Percentiles rank a stretch among this genome's conserved stretches.
Evolutionary conservation across 2,113 vertebrate genomes (phyloP).

Genomic region (Rhea americana): DNA sequence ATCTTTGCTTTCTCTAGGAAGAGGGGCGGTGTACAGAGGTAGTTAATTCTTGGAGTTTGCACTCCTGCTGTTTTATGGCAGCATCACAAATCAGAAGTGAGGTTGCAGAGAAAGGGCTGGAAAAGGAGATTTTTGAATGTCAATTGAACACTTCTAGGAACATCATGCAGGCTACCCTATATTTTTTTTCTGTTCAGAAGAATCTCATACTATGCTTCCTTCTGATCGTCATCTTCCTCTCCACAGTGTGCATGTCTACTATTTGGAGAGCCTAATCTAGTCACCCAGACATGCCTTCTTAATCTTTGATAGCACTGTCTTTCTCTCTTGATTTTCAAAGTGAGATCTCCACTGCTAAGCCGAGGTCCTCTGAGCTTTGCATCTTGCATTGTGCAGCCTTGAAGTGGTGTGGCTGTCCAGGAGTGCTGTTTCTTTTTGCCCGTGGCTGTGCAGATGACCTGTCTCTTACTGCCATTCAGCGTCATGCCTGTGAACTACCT

Average conservation of each 20-base stretch:
- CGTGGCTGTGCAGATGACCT: neutral
- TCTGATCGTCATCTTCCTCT: neutral
- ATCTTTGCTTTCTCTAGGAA: neutral
- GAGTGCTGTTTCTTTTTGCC: neutral
- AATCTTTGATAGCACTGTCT: neutral
- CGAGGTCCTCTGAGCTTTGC: neutral
- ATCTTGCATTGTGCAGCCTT: neutral
- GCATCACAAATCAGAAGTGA: accelerated
- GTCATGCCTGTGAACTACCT: neutral
- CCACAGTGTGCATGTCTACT: neutral
- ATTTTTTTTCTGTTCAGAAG: neutral
- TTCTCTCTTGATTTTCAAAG: neutral
- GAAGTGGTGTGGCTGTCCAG: neutral
- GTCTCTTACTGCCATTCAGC: neutral
- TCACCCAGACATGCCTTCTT: neutral
- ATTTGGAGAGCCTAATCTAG: neutral
- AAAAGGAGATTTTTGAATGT: neutral
- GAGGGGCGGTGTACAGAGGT: neutral
- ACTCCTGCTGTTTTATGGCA: accelerated
- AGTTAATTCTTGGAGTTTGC: neutral
- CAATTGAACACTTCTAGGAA: neutral
- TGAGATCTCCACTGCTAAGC: neutral
- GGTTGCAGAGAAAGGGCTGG: neutral
- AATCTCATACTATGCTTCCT: neutral
- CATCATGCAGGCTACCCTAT: neutral